Evolutionary conservation across 2,113 vertebrate species (phyloP).

Genomic region (Circaetus cinerascens): DNA sequence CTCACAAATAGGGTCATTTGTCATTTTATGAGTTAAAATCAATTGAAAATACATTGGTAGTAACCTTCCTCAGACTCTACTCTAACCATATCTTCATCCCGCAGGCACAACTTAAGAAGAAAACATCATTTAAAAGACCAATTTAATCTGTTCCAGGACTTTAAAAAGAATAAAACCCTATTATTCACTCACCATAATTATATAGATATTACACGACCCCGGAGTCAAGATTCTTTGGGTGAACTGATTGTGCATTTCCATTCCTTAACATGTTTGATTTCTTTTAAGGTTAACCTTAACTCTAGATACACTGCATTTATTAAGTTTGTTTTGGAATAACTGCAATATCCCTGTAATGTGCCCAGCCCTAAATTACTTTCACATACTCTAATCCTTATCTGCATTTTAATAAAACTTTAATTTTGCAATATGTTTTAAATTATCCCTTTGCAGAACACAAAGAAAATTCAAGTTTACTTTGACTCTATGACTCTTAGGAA

Average conservation of each 20-base stretch:
- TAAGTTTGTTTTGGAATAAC: slow-evolving; percentile 16
- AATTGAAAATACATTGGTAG: not conserved
- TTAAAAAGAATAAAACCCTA: not conserved
- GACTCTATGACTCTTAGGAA: not conserved
- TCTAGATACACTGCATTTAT: not conserved
- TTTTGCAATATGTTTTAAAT: not conserved
- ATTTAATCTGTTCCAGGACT: not conserved
- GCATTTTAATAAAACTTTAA: not conserved
- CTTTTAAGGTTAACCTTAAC: slow-evolving; percentile 2
- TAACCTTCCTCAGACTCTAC: not conserved
- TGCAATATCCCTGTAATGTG: not conserved
- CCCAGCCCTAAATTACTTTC: not conserved
- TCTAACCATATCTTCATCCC: not conserved
- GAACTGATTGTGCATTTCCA: not conserved
- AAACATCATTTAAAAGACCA: not conserved
- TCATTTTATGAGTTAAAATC: slow-evolving; percentile 2
- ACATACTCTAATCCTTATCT: not conserved
- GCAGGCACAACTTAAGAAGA: not conserved
- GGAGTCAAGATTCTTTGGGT: not conserved
- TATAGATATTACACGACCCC: not conserved
- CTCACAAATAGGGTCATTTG: not conserved
- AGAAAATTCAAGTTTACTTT: not conserved
- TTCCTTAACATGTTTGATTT: not conserved
- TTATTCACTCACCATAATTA: slow-evolving; percentile 12
- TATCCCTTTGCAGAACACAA: not conserved